A percentile compares a stretch with the other conserved stretches of the same genome.
These are phyloP conservation scores for Drosophila conformis DNA, from an alignment of 2,888 invertebrate genomes.

Conservation along the genomic window DNA sequence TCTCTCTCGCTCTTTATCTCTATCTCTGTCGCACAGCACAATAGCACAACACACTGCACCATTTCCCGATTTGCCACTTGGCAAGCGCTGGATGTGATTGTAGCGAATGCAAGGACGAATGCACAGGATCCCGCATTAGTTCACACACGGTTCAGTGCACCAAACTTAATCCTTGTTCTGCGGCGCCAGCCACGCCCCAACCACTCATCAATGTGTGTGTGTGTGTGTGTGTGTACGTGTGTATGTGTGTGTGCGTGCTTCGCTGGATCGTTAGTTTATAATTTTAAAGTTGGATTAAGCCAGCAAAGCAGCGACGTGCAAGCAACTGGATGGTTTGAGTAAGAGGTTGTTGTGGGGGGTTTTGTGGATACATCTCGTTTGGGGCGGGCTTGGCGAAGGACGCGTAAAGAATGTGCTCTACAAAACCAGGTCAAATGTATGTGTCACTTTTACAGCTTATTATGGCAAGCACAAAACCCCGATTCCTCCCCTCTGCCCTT, in stretches of 20 bases:
- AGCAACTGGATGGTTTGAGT: slow-evolving; percentile 7
- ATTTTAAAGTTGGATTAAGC: slow-evolving; percentile 81
- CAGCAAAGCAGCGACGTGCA: slow-evolving; percentile 40
- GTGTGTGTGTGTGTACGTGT: slow-evolving; percentile 32
- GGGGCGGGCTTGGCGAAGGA: slow-evolving; percentile 9
- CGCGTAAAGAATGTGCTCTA: slow-evolving; percentile 64
- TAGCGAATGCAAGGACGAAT: slow-evolving; percentile 75
- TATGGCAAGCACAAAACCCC: slow-evolving; percentile 56
- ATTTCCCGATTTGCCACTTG: slow-evolving; percentile 58
- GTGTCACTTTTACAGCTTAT: slow-evolving; percentile 81
- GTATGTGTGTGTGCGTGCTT: slow-evolving; percentile 46
- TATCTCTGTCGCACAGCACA: slow-evolving; percentile 1
- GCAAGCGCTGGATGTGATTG: slow-evolving; percentile 70
- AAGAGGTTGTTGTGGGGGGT: not conserved
- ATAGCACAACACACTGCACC: slow-evolving; percentile 26
- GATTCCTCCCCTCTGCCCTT: slow-evolving; percentile 3
- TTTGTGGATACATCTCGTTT: not conserved
- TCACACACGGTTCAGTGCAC: slow-evolving; percentile 77
- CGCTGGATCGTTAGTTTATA: slow-evolving; percentile 80
- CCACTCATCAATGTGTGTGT: not conserved
- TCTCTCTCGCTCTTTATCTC: not conserved
- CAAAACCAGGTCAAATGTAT: slow-evolving; percentile 79
- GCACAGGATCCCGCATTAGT: slow-evolving; percentile 76
- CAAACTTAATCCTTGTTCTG: slow-evolving; percentile 78
- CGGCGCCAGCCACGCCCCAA: slow-evolving; percentile 42